A percentile compares a stretch with the other conserved stretches of the same genome.
Evolutionary conservation across 2,797 vertebrate species (phyloP).

Genomic region (Euthynnus affinis): DNA sequence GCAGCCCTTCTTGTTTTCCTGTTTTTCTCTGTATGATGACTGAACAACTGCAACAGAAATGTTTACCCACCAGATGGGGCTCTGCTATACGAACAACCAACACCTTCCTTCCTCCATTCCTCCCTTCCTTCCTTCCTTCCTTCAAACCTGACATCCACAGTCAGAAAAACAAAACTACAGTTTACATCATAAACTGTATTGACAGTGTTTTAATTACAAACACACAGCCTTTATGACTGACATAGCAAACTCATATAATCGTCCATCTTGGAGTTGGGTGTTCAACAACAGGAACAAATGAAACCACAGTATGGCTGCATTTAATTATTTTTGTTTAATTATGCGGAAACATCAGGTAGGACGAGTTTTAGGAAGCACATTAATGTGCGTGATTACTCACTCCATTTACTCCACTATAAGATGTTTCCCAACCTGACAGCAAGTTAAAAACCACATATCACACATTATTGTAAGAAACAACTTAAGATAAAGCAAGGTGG

Average conservation of each 20-base stretch:
- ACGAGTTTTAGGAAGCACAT: constrained; percentile 29
- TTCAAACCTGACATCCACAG: constrained; percentile 9
- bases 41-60: constrained; percentile 49
- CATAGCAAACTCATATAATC: not conserved
- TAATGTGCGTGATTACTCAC: not conserved
- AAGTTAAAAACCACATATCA: not conserved
- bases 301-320: not conserved
- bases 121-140: constrained; percentile 4
- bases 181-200: not conserved
- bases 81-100: constrained; percentile 53
- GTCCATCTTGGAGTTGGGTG: not conserved
- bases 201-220: too few relatives aligned
- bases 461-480: not conserved
- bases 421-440: not conserved
- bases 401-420: not conserved
- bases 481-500: not conserved
- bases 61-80: constrained; percentile 78
- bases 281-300: not conserved
- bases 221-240: not conserved
- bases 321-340: not conserved
- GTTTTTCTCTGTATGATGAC: not conserved
- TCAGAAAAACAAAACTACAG: constrained; percentile 6
- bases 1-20: not conserved
- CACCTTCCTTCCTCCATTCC: not conserved
- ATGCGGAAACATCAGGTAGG: not conserved